Conservation (phyloP, 2,888 invertebrate species). For the Catocala fraxini region DNA sequence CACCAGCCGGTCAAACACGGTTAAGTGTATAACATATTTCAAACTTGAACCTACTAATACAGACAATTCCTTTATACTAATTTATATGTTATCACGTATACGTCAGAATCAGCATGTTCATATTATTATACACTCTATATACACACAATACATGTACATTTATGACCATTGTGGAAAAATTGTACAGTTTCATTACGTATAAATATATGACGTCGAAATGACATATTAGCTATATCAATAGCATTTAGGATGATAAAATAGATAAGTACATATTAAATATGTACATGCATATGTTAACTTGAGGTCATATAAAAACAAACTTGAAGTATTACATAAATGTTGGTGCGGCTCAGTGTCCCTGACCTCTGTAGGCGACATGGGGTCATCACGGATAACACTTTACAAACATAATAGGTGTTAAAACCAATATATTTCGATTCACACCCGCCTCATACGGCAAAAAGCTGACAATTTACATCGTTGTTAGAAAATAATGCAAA, state of each 20-base stretch:
- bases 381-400: constrained; percentile 63
- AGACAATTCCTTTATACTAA: constrained; percentile 10
- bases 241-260: constrained; percentile 17
- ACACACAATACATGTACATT: not conserved
- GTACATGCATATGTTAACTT: constrained; percentile 25
- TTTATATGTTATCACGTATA: constrained; percentile 10
- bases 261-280: constrained; percentile 33
- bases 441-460: constrained; percentile 55
- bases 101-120: constrained; percentile 10
- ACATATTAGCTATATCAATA: constrained; percentile 19
- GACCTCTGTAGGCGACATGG: constrained; percentile 59
- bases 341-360: constrained; percentile 53
- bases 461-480: constrained; percentile 43
- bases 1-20: no score
- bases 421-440: constrained; percentile 68
- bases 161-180: constrained; percentile 4
- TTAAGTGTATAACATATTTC: no score
- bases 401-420: constrained; percentile 69
- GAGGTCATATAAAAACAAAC: constrained; percentile 34
- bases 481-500: constrained; percentile 47
- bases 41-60: no score
- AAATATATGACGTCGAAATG: constrained; percentile 13
- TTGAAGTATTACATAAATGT: constrained; percentile 46
- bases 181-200: constrained; percentile 5
- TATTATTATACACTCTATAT: not conserved